phyloP scores from a whole-genome alignment of 2,113 vertebrate genomes.

The Pluvianellus socialis region DNA sequence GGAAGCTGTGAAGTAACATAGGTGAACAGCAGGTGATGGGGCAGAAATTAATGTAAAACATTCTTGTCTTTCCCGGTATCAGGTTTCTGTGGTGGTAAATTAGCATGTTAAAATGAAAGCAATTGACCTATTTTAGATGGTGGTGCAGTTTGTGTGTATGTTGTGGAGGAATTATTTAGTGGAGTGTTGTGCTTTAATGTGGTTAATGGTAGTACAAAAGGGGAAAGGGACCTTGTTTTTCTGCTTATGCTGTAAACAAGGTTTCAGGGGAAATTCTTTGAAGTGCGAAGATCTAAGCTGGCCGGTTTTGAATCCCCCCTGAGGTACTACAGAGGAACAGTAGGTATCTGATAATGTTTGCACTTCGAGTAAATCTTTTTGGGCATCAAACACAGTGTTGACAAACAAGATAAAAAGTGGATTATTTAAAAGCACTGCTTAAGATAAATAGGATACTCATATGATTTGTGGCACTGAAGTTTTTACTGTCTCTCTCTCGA shows the following conservation, averaged over 20 bases:
- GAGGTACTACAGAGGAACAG: constrained; percentile 69
- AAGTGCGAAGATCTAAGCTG: constrained; percentile 76
- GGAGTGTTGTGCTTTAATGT: constrained; percentile 65
- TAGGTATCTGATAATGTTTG: constrained; percentile 72
- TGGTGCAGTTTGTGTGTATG: background rate
- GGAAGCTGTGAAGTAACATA: background rate
- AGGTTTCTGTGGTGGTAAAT: constrained; percentile 42
- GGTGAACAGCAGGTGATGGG: background rate
- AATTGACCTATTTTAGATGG: constrained; percentile 38
- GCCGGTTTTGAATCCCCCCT: constrained; percentile 52
- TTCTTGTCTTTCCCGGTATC: background rate
- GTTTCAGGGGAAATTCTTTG: constrained; percentile 77
- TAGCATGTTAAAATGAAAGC: constrained; percentile 47
- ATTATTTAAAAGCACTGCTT: constrained; percentile 61
- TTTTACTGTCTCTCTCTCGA: constrained; percentile 30
- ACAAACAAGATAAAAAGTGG: constrained; percentile 64
- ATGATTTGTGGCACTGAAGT: constrained; percentile 6
- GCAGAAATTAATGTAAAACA: constrained; percentile 42
- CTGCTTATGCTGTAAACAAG: constrained; percentile 72
- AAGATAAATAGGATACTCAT: constrained; percentile 38
- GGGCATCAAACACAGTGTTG: constrained; percentile 69
- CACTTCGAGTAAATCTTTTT: constrained; percentile 69
- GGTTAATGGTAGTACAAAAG: constrained; percentile 67
- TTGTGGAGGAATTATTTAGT: constrained; percentile 47
- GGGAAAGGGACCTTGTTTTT: constrained; percentile 65